Percentiles rank a stretch among this genome's conserved stretches.
Conservation (phyloP, 2,888 invertebrate species). For the Pseudoips prasinana region DNA sequence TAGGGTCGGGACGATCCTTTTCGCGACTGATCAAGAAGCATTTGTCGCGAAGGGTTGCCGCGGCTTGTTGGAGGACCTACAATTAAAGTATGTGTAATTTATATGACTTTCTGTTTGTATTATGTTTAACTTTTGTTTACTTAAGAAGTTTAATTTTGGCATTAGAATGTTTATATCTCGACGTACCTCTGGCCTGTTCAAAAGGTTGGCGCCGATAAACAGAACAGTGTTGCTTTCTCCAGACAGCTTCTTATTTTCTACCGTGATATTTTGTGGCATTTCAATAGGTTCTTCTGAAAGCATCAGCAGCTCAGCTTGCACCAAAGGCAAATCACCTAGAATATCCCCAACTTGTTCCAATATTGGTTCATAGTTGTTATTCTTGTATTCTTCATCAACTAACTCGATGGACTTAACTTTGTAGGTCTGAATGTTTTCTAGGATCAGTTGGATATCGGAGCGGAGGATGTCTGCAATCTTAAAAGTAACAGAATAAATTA, state of each 20-base stretch:
- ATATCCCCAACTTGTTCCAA: constrained; percentile 80
- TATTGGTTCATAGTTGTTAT: constrained; percentile 69
- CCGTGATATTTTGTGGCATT: constrained; percentile 74
- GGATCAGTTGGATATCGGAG: constrained; percentile 84
- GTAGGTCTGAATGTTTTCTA: constrained; percentile 85
- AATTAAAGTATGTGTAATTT: background rate
- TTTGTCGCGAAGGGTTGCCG: constrained; percentile 76
- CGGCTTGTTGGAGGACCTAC: constrained; percentile 68
- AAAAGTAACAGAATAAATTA: background rate
- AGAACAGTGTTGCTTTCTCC: constrained; percentile 76
- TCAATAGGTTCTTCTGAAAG: constrained; percentile 74
- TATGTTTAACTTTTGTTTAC: too few relatives aligned
- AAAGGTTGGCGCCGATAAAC: constrained; percentile 75
- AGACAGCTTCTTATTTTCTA: constrained; percentile 84
- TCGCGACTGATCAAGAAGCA: constrained; percentile 85
- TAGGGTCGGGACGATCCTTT: constrained; percentile 67
- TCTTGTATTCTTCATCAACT: constrained; percentile 74
- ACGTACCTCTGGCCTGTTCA: constrained; percentile 73
- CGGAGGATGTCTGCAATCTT: constrained; percentile 81
- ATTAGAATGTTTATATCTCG: too few relatives aligned
- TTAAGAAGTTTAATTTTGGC: too few relatives aligned
- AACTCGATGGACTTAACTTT: constrained; percentile 84
- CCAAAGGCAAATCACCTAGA: constrained; percentile 85
- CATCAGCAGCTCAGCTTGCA: constrained; percentile 85
- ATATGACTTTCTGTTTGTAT: too few relatives aligned